A percentile compares a stretch with the other conserved stretches of the same genome.
Evolutionary conservation across 2,797 vertebrate genomes (phyloP).

Genomic region (Artibeus jamaicensis): DNA sequence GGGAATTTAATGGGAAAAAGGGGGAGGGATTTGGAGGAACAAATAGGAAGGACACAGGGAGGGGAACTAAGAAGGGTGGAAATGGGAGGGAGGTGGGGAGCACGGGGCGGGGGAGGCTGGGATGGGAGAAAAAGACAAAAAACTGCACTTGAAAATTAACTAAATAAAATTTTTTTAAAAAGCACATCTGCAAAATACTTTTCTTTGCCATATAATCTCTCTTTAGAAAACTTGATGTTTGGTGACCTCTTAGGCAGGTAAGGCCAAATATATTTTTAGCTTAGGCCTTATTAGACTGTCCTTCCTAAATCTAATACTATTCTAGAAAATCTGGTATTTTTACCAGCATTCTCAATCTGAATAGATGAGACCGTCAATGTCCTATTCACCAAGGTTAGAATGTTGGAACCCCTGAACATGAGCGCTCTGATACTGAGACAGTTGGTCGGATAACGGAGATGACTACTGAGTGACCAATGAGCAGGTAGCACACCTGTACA

Average conservation of each 20-base stretch:
- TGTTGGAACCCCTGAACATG: neutral
- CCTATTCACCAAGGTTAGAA: neutral
- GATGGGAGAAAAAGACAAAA: too few species aligned
- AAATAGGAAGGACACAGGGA: too few species aligned
- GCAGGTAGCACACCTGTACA: neutral
- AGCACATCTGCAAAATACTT: neutral
- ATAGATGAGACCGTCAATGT: neutral
- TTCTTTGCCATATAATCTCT: neutral
- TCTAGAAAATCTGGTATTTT: neutral
- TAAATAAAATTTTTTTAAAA: too few species aligned
- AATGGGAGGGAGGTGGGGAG: too few species aligned
- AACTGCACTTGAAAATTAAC: too few species aligned
- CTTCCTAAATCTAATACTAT: neutral
- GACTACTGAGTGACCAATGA: neutral
- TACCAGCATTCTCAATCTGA: neutral
- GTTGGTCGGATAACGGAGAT: too few species aligned
- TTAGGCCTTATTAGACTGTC: neutral
- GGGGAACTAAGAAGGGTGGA: too few species aligned
- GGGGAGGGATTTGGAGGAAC: too few species aligned
- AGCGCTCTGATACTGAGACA: neutral
- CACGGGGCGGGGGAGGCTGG: too few species aligned
- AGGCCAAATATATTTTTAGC: neutral
- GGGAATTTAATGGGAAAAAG: too few species aligned
- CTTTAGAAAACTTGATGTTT: neutral
- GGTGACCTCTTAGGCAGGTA: neutral